Base-by-base conservation (phyloP, 2,113 vertebrate species). In the Perca schrenkii region DNA sequence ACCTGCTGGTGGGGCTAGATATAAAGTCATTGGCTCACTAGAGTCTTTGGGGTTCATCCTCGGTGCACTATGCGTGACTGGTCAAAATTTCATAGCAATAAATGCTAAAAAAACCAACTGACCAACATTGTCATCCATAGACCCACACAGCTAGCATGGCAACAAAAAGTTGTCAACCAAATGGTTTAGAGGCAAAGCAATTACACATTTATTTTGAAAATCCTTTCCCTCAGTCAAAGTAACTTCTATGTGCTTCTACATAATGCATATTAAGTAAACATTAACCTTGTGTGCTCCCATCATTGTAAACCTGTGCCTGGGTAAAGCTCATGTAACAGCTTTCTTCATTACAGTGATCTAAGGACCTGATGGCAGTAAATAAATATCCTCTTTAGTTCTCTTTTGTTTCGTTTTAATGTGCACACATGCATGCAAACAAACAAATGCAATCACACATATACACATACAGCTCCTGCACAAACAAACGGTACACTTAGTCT, bases 141-240 rank as follows among this genome's bases (percentile, higher is more conserved):
- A 67, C 8, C 31, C 79, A 56, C 57, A 68, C 34, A 10, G 28
- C 57, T 49, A 36, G 2, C 21, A 64, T 46, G 17, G 54, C 10
- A 15, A 49, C 25, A 31, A 34, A 60, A 70, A 54, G 8, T 3
- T 3, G 6, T 62, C 7, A 76, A 62, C 1, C 46, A 22, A 5
- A 62, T 5, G 1, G 15, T 72, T 34, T 40, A 47, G 15, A 76
- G 40, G 65, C 47, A 78, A 86, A 69, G 74, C 67, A 78, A 46
- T 54, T 61, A 53, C 6, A 66, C 36, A 70, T 92, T 93, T 90
- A 90, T 91, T 94, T 87, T 86, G 52, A 82, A 89, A 93, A 62
- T 77, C 31, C 68, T 63, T 60, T 63, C 21, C 28, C 65, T 75
- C 65, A 72, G 54, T 82, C 67, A 84, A 47, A 70, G 13, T 62